phyloP scores from a whole-genome alignment of 2,113 vertebrate species.

The Galbula dea region DNA sequence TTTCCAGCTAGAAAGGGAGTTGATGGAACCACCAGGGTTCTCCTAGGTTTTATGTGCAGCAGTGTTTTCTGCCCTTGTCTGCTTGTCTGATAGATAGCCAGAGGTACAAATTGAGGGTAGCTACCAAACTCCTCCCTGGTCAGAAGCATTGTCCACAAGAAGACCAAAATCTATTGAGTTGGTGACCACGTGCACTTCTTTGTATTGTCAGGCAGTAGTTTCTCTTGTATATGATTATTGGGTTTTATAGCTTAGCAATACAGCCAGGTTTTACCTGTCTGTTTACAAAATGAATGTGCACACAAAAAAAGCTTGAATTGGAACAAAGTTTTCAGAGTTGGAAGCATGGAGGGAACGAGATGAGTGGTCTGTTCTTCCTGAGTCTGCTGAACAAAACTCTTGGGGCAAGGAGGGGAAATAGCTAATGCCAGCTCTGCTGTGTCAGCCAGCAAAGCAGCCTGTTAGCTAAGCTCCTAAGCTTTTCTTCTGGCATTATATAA shows the following conservation, averaged over 20 bases:
- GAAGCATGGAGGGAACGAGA: background rate
- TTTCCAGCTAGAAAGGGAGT: background rate
- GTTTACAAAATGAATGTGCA: background rate
- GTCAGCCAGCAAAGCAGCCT: background rate
- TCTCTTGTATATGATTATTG: background rate
- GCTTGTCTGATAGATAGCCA: background rate
- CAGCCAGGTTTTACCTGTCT: background rate
- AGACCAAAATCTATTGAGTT: background rate
- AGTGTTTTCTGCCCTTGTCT: accelerated
- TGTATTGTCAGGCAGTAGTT: background rate
- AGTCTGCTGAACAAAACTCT: background rate
- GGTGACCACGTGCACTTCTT: background rate
- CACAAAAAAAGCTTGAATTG: background rate
- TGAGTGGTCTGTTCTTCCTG: background rate
- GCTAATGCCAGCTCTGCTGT: background rate
- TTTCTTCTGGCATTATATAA: background rate
- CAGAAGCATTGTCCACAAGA: background rate
- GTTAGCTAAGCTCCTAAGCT: conserved; percentile 30
- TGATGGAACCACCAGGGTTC: background rate
- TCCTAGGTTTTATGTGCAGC: background rate
- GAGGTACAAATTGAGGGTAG: background rate
- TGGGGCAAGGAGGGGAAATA: background rate
- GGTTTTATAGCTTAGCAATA: background rate
- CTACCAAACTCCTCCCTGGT: background rate
- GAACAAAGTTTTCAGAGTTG: background rate